Evolutionary conservation across 1,140 invertebrate genomes (phyloP), one percentile per base, ranked within the genome.

Genomic region (Eriosoma lanigerum): DNA sequence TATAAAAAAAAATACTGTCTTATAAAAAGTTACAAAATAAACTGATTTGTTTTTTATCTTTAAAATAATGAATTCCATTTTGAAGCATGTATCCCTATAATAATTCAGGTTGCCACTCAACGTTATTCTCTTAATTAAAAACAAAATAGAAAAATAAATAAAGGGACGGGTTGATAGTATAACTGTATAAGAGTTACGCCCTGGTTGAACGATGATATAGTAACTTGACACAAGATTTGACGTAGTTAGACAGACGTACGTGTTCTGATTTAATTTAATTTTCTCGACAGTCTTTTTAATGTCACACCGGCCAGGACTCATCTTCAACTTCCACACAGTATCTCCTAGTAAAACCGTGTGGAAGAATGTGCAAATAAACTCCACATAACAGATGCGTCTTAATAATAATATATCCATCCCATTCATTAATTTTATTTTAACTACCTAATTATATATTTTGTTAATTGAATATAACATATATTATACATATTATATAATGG

Each of bases 231-330:
- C 29, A 44, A 56, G 32, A 58, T 76, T 60, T 38, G 73, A 76
- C 17, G 29, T 76, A 58, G 72, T 56, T 54, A 73, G 70, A 32
- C 48, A 54, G 50, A 29, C 19, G 52, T 56, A 58, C 73, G 73
- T 76, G 73, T 44, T 44, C 52, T 76, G 73, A 44, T 58, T 76
- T 76, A 76, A 76, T 76, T n/a, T 10, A 58, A 76, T 76, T 60
- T 76, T 48, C 52, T 21, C 29, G 26, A 54, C 8, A 19, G 73
- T 32, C 13, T 58, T 76, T 76, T 76, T 76, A 76, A 76, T 58
- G 26, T 13, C 19, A 58, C 13, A 26, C 17, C 19, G 32, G 12
- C 26, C 26, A 21, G n/a, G 38, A 0, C 3, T 32, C 12, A 29
- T 76, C n/a, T 54, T 44, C 58, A 76, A 58, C 58, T 76, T 76